Evolutionary conservation across 2,888 invertebrate species (phyloP).

Genomic region (Hanleya hanleyi): DNA sequence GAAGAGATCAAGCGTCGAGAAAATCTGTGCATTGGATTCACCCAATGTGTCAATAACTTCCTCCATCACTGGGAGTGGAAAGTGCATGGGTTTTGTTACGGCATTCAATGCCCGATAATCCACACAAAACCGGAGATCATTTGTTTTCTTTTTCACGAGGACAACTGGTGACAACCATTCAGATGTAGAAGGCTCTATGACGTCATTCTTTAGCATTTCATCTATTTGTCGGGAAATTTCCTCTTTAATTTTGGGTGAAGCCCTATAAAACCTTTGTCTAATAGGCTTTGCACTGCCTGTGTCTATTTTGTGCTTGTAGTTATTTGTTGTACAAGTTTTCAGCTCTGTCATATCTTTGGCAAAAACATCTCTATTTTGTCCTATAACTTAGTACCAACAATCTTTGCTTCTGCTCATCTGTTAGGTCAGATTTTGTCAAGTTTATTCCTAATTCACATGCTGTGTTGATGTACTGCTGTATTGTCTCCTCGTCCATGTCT

Average conservation of each 20-base stretch:
- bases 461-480: too few species aligned
- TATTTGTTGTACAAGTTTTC: neutral
- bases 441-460: too few species aligned
- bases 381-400: too few species aligned
- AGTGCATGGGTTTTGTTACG: neutral
- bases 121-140: neutral
- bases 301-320: neutral
- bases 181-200: neutral
- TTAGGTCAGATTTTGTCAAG: too few species aligned
- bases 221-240: slow-evolving; percentile 1
- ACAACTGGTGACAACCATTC: neutral
- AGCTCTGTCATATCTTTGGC: neutral
- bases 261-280: neutral
- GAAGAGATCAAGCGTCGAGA: too few species aligned
- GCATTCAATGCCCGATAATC: neutral
- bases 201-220: neutral
- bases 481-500: too few species aligned
- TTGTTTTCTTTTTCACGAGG: neutral
- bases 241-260: neutral
- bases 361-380: neutral
- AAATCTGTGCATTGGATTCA: neutral
- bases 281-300: neutral
- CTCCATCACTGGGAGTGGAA: neutral
- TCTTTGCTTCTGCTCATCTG: too few species aligned
- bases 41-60: neutral